Evolutionary conservation across 2,113 vertebrate species (phyloP).

Genomic region (Pseudonaja textilis): DNA sequence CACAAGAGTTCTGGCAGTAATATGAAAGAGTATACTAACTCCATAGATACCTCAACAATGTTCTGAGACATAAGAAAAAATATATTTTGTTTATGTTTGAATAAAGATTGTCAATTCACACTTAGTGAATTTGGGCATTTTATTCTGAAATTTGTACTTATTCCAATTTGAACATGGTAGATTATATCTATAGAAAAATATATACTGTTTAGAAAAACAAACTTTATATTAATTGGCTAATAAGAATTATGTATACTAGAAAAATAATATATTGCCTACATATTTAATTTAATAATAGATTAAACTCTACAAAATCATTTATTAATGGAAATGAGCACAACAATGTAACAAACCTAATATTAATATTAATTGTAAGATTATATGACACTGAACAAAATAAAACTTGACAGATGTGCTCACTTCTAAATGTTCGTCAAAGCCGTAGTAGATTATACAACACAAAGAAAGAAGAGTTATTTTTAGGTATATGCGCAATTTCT

Average conservation of each 20-base stretch:
- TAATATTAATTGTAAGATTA: not conserved
- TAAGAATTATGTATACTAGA: not conserved
- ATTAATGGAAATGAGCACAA: not conserved
- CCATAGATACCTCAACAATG: not conserved
- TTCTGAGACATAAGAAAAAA: not conserved
- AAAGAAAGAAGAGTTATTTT: not conserved
- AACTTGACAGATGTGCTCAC: not conserved
- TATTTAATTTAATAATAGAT: not conserved
- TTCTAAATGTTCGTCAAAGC: not conserved
- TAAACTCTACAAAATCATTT: not conserved
- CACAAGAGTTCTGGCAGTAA: not conserved
- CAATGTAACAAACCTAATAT: not conserved
- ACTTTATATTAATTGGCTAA: not conserved
- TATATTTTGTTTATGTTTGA: not conserved
- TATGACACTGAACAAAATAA: not conserved
- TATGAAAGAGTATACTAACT: not conserved
- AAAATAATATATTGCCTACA: not conserved
- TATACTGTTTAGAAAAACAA: not conserved
- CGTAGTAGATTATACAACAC: not conserved
- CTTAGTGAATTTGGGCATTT: not conserved
- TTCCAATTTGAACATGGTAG: not conserved
- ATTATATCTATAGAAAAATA: not conserved
- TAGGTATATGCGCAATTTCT: slow-evolving; percentile 24
- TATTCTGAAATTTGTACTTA: not conserved
- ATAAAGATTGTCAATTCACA: not conserved